Conservation (phyloP, 1,140 invertebrate species). For the Musca vetustissima region DNA sequence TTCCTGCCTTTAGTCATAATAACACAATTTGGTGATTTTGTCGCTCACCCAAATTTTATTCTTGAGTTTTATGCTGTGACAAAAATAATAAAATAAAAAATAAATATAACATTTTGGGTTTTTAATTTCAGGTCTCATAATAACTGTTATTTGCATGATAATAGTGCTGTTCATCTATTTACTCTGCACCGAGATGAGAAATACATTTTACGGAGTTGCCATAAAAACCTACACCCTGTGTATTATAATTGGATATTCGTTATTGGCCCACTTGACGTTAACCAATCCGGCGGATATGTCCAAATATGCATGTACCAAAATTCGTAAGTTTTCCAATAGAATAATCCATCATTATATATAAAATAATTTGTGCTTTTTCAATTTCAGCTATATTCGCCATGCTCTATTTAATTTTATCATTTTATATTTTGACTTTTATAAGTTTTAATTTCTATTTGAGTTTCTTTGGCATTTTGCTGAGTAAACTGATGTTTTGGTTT, state of each 20-base stretch:
- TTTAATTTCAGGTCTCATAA: constrained; percentile 39
- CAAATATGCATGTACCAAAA: constrained; percentile 36
- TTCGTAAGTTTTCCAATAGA: constrained; percentile 36
- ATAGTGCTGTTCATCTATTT: constrained; percentile 47
- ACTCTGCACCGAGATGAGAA: constrained; percentile 47
- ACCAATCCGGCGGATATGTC: constrained; percentile 43
- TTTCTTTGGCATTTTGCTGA: constrained; percentile 47
- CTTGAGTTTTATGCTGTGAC: too few species aligned
- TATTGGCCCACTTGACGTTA: constrained; percentile 42
- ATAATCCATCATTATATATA: too few species aligned
- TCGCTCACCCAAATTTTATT: too few species aligned
- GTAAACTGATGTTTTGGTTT: constrained; percentile 50
- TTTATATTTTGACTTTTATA: constrained; percentile 49
- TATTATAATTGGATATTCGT: constrained; percentile 46
- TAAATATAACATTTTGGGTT: too few species aligned
- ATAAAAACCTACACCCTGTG: constrained; percentile 45
- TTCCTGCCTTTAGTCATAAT: too few species aligned
- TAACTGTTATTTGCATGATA: constrained; percentile 49
- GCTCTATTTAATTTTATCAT: constrained; percentile 44
- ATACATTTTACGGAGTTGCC: constrained; percentile 50
- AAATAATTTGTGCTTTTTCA: not conserved
- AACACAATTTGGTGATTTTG: too few species aligned
- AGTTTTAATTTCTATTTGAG: constrained; percentile 49
- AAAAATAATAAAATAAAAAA: too few species aligned
- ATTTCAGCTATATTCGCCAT: constrained; percentile 39